Evolutionary conservation across 2,113 vertebrate genomes (phyloP).

Genomic region (Leptocoma aspasia): DNA sequence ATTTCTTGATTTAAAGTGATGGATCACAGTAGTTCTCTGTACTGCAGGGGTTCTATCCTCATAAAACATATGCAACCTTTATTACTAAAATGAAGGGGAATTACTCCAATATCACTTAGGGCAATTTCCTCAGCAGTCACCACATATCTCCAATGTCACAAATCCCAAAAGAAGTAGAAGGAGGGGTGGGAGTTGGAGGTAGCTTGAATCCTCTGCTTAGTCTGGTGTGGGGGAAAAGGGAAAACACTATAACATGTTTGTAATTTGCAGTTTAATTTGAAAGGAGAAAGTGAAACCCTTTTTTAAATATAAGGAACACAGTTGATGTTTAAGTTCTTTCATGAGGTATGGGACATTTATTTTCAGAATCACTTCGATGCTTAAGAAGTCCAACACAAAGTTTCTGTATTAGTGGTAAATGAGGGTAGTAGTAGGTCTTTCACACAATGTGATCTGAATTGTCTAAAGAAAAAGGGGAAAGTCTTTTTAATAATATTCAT

Average conservation of each 20-base stretch:
- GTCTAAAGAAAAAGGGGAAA: not conserved
- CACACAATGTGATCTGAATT: not conserved
- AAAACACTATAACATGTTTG: not conserved
- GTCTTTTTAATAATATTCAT: not conserved
- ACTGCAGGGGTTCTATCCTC: conserved; percentile 57
- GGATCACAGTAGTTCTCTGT: conserved; percentile 66
- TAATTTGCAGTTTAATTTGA: not conserved
- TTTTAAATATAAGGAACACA: conserved; percentile 48
- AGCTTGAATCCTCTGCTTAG: not conserved
- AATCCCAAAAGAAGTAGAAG: conserved; percentile 22
- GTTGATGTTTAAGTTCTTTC: not conserved
- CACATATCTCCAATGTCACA: conserved; percentile 47
- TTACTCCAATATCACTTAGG: conserved; percentile 55
- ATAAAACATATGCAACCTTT: conserved; percentile 63
- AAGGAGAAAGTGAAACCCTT: not conserved
- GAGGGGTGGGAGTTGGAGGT: conserved; percentile 2
- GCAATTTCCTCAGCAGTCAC: conserved; percentile 52
- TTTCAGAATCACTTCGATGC: not conserved
- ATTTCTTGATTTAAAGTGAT: conserved; percentile 71
- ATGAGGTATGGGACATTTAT: not conserved
- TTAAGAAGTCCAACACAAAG: not conserved
- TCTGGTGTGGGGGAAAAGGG: not conserved
- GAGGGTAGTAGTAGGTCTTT: not conserved
- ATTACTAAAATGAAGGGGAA: conserved; percentile 50
- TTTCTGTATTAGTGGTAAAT: not conserved